phyloP scores from a whole-genome alignment of 2,113 vertebrate species.

The Syngnathus typhle region DNA sequence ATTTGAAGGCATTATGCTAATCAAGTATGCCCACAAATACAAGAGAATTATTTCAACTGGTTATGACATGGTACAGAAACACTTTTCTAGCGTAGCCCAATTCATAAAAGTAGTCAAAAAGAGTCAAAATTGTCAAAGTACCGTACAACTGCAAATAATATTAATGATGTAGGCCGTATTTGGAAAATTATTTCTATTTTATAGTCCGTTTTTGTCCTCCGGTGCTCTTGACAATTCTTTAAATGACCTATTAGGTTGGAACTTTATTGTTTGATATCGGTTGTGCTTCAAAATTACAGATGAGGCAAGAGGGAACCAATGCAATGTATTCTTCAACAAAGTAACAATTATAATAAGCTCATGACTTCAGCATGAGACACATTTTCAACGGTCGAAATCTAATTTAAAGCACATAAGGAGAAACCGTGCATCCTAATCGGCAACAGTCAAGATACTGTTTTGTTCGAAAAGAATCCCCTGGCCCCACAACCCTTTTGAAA shows the following conservation, averaged over 20 bases:
- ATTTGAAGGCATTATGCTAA: too few relatives aligned
- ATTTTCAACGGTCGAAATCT: neutral
- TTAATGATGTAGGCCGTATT: too few relatives aligned
- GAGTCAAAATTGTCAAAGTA: too few relatives aligned
- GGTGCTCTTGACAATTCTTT: neutral
- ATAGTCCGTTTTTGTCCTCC: too few relatives aligned
- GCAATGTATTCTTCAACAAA: neutral
- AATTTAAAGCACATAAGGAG: neutral
- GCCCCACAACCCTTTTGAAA: neutral
- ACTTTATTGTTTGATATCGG: neutral
- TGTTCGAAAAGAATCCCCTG: neutral
- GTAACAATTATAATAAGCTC: neutral
- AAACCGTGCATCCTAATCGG: neutral
- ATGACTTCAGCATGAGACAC: neutral
- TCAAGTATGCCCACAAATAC: too few relatives aligned
- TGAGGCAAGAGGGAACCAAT: neutral
- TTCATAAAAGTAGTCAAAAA: too few relatives aligned
- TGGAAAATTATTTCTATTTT: too few relatives aligned
- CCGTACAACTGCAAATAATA: too few relatives aligned
- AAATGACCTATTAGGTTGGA: neutral
- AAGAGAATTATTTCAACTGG: too few relatives aligned
- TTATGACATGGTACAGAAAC: too few relatives aligned
- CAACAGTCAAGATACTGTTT: neutral
- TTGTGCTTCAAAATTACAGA: neutral
- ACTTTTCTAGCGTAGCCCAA: too few relatives aligned